Base-by-base conservation (phyloP, 2,888 invertebrate species). In the Mesochorus sp. region DNA sequence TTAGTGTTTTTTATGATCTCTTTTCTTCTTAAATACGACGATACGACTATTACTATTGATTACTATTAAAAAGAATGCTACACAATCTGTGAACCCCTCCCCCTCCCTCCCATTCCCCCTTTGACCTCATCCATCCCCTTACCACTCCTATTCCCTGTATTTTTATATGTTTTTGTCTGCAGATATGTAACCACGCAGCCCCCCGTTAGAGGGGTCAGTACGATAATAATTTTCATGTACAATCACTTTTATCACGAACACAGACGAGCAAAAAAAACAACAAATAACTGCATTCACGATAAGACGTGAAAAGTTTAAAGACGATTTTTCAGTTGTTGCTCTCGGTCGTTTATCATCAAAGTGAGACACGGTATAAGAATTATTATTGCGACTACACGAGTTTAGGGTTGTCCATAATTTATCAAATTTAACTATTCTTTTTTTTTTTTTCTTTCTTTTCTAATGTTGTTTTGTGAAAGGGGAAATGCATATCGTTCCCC, bases 1-100 rank as follows among this genome's bases (percentile, higher is more conserved):
- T 90, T 91, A 91, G 90, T 88, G 90, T 89, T 90, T 90, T 91
- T 90, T 91, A 90, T 91, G 91, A 90, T 91, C 91, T 91, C 91
- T 91, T 89, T 78, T 78, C 78, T 74, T 78, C 89, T 90, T 87
- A 88, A 81, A 86, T 86, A 87, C 85, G 86, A 89, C 83, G 85
- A 88, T 85, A 80, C 82, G 83, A 85, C 57, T 81, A 85, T 83
- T 83, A 85, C 80, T 89, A 89, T 85, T 73, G 83, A 88, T 89
- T 89, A 88, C 84, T 85, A 85, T 89, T 88, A 89, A 87, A 85
- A 47, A 44, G 77, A 80, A 83, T 80, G 81, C 81, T 81, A 87
- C 83, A 84, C 88, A 86, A 88, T 86, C 86, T 89, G 89, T 89
- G 87, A 85, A 85, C 85, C 78, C 80, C 76, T 59, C 62, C 77